phyloP scores from a whole-genome alignment of 2,888 invertebrate species.

The Drosophila neutralis region DNA sequence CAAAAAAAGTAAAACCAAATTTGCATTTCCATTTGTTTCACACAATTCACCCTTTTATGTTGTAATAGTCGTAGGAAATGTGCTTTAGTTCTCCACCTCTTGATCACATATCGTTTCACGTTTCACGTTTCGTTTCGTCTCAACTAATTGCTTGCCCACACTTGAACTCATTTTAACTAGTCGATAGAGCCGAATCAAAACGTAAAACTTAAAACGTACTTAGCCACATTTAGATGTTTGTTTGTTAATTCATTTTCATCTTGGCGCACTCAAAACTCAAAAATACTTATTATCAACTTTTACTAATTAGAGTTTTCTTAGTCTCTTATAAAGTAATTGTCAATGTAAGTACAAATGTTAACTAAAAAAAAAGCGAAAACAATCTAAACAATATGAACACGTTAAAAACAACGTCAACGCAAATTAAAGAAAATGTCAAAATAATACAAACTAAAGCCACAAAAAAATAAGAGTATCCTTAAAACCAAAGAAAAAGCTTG shows the following conservation, averaged over 20 bases:
- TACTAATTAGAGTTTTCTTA: conserved; percentile 54
- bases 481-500: conserved; percentile 75
- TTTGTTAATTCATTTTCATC: conserved; percentile 27
- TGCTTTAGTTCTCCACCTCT: conserved; percentile 46
- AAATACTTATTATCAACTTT: conserved; percentile 24
- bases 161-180: conserved; percentile 39
- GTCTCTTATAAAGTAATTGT: conserved; percentile 74
- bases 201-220: conserved; percentile 23
- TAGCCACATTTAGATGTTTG: conserved; percentile 38
- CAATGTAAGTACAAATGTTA: conserved; percentile 76
- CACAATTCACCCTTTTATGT: conserved; percentile 53
- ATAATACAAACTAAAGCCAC: conserved; percentile 35
- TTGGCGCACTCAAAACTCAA: conserved; percentile 55
- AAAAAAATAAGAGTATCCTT: conserved; percentile 25
- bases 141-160: conserved; percentile 63
- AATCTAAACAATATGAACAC: conserved; percentile 45
- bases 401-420: conserved; percentile 47
- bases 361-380: conserved; percentile 37
- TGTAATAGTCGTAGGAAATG: conserved; percentile 73
- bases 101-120: conserved; percentile 7
- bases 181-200: conserved; percentile 32
- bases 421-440: conserved; percentile 52
- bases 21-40: conserved; percentile 64
- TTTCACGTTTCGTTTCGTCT: conserved; percentile 19
- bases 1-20: conserved; percentile 26